phyloP scores from a whole-genome alignment of 2,797 vertebrate species.

The Myiotriccus ornatus region DNA sequence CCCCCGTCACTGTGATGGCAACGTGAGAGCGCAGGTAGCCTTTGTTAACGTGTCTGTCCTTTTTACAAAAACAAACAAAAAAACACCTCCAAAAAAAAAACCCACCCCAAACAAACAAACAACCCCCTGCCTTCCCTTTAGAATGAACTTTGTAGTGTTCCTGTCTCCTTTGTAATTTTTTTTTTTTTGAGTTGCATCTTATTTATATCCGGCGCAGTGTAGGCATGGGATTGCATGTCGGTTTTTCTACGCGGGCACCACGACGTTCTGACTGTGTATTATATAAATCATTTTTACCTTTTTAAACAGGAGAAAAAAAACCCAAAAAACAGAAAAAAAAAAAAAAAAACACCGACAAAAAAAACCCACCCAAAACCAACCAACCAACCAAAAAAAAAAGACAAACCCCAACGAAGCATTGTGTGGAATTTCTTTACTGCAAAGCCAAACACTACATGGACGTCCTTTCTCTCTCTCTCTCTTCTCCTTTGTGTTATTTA shows the following conservation, averaged over 20 bases:
- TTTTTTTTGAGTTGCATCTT: constrained; percentile 62
- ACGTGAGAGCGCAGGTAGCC: constrained; percentile 56
- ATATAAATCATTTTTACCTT: constrained; percentile 74
- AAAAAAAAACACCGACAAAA: neutral
- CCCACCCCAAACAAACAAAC: too few relatives aligned
- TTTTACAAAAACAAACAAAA: neutral
- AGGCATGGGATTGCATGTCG: constrained; percentile 67
- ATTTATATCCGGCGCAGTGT: constrained; percentile 62
- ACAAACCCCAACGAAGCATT: neutral
- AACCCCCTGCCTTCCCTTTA: neutral
- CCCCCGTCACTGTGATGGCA: constrained; percentile 68
- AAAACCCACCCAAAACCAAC: neutral
- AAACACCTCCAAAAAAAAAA: neutral
- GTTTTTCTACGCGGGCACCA: constrained; percentile 66
- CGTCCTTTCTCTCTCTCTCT: neutral
- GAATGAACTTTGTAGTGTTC: constrained; percentile 47
- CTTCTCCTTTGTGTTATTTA: constrained; percentile 64
- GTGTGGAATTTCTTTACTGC: constrained; percentile 68
- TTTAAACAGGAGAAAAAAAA: constrained; percentile 30
- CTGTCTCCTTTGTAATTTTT: constrained; percentile 56
- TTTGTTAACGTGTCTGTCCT: constrained; percentile 41
- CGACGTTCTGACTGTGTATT: constrained; percentile 63
- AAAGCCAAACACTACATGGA: constrained; percentile 68
- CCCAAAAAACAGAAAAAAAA: neutral
- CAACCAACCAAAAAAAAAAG: neutral